Percentiles rank a stretch among this genome's conserved stretches.
Evolutionary conservation across 2,797 vertebrate genomes (phyloP).

Genomic region (Platalea minor): DNA sequence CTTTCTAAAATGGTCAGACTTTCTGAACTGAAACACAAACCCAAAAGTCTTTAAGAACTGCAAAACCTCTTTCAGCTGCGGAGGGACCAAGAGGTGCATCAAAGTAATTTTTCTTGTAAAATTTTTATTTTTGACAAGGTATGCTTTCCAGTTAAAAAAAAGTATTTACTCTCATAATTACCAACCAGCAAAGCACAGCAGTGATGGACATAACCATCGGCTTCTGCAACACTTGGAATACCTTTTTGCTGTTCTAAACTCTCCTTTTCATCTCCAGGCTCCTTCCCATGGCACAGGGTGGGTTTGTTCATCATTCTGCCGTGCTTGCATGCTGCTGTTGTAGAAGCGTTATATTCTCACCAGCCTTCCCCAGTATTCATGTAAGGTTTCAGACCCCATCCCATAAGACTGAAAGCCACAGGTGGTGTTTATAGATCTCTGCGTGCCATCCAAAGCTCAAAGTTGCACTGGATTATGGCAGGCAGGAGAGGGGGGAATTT

Average conservation of each 20-base stretch:
- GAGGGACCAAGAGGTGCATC: not conserved
- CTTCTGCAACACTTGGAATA: not conserved
- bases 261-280: not conserved
- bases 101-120: not conserved
- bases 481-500: not conserved
- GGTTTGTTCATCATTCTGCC: not conserved
- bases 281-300: not conserved
- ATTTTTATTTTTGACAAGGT: not conserved
- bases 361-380: not conserved
- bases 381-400: not conserved
- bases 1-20: not conserved
- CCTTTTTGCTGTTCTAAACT: not conserved
- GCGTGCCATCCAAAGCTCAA: not conserved
- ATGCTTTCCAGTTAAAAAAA: not conserved
- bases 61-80: not conserved
- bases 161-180: not conserved
- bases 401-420: not conserved
- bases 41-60: not conserved
- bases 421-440: not conserved
- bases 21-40: not conserved
- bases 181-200: not conserved
- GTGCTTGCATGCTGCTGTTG: not conserved
- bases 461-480: not conserved
- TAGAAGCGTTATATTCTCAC: not conserved
- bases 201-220: not conserved